Evolutionary conservation across 2,797 vertebrate species (phyloP).

Genomic region (Parotocinclus haroldoi): DNA sequence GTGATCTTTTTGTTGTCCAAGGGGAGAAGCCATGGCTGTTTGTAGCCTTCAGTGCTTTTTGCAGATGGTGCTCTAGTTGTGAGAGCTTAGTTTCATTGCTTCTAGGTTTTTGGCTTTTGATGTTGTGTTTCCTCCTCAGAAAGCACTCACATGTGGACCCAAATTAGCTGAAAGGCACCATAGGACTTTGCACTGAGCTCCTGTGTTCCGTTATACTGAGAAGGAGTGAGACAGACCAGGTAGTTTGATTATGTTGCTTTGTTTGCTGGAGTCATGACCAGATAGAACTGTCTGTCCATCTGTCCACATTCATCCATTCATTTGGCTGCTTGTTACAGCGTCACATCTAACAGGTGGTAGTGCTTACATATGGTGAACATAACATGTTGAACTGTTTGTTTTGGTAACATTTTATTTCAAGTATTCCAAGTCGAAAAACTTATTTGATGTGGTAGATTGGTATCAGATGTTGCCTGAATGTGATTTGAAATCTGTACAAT

Average conservation of each 20-base stretch:
- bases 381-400: too few species aligned
- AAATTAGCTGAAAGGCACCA: conserved; percentile 51
- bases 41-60: conserved; percentile 45
- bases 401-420: too few species aligned
- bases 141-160: conserved; percentile 47
- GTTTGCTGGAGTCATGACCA: conserved; percentile 26
- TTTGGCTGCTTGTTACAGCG: conserved; percentile 27
- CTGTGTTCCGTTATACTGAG: conserved; percentile 39
- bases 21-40: conserved; percentile 34
- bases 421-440: too few species aligned
- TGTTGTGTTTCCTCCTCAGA: conserved; percentile 45
- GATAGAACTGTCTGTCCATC: too few species aligned
- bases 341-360: too few species aligned
- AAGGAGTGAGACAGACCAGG: conserved; percentile 44
- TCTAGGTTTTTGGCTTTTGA: conserved; percentile 58
- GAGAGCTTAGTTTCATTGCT: conserved; percentile 32
- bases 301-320: conserved; percentile 33
- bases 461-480: background rate
- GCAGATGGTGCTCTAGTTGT: conserved; percentile 46
- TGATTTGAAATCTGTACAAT: too few species aligned
- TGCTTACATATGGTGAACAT: too few species aligned
- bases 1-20: conserved; percentile 20
- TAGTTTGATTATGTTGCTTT: conserved; percentile 44
- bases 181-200: conserved; percentile 39
- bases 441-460: background rate